These are phyloP conservation scores for Montipora foliosa DNA, from an alignment of 64 coral and sea anemone species.

Conservation along the genomic window DNA sequence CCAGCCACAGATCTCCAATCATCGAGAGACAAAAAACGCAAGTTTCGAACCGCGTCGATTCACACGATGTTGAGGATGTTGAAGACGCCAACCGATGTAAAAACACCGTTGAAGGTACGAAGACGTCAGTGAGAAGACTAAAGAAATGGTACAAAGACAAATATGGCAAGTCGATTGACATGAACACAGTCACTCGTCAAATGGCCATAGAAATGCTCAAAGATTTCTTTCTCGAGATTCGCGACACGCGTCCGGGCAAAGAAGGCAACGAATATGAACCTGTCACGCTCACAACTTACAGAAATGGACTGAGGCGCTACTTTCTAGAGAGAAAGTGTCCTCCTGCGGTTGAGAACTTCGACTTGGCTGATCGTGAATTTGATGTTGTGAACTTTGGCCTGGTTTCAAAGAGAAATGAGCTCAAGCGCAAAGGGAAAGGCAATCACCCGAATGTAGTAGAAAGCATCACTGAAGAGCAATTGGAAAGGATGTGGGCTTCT, in stretches of 20 bases:
- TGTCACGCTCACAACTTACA: conserved; percentile 97
- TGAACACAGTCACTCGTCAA: conserved; percentile 89
- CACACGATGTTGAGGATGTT: conserved; percentile 92
- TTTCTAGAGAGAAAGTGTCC: conserved; percentile 98
- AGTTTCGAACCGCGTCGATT: conserved; percentile 72
- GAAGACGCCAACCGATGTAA: conserved; percentile 97
- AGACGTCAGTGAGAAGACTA: conserved; percentile 96
- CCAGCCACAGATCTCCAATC: conserved; percentile 55
- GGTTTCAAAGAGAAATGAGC: conserved; percentile 95
- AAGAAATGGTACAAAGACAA: conserved; percentile 99
- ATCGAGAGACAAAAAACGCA: conserved; percentile 70
- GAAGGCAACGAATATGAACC: conserved; percentile 99
- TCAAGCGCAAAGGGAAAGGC: conserved; percentile 98
- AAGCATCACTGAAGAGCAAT: conserved; percentile 97
- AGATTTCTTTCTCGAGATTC: conserved; percentile 99
- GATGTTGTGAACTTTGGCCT: conserved; percentile 98
- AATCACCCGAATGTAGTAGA: conserved; percentile 98
- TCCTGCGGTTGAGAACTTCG: conserved; percentile 96
- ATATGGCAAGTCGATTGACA: conserved; percentile 93
- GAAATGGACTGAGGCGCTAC: conserved; percentile 98
- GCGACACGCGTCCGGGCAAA: conserved; percentile 97
- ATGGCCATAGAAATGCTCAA: conserved; percentile 92
- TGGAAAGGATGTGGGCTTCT: conserved; percentile 99
- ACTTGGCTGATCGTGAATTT: conserved; percentile 97
- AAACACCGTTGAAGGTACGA: conserved; percentile 98